Evolutionary conservation across 2,888 invertebrate species (phyloP).

Genomic region (Odontomyia ornata): DNA sequence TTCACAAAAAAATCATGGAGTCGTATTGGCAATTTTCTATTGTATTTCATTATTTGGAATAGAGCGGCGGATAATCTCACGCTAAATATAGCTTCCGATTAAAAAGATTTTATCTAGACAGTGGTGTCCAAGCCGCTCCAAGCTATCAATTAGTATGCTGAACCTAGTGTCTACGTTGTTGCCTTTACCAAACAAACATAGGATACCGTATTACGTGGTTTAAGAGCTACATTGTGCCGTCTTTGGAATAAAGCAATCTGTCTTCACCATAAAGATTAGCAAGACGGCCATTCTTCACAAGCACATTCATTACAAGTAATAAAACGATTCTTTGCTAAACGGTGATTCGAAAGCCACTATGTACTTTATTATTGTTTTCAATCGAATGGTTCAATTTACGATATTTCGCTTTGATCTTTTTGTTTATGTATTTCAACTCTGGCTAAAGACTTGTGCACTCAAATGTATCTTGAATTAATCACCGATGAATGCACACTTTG

Average conservation of each 20-base stretch:
- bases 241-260: not conserved
- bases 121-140: no score
- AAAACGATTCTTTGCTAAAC: no score
- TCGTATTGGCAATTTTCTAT: not conserved
- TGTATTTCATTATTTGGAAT: conserved; percentile 9
- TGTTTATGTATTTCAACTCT: no score
- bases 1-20: not conserved
- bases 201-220: conserved; percentile 10
- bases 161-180: not conserved
- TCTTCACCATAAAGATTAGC: not conserved
- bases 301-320: no score
- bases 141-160: conserved; percentile 12
- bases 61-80: not conserved
- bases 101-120: no score
- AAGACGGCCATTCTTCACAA: not conserved
- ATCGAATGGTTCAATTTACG: no score
- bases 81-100: not conserved
- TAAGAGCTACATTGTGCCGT: not conserved
- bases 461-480: no score
- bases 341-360: no score
- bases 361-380: no score
- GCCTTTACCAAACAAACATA: conserved; percentile 16
- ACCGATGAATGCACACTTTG: no score
- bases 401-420: no score
- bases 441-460: no score